A percentile compares a stretch with the other conserved stretches of the same genome.
These are phyloP conservation scores for Dicerorhinus sumatrensis DNA, from an alignment of 2,113 vertebrate genomes.

Conservation along the genomic window DNA sequence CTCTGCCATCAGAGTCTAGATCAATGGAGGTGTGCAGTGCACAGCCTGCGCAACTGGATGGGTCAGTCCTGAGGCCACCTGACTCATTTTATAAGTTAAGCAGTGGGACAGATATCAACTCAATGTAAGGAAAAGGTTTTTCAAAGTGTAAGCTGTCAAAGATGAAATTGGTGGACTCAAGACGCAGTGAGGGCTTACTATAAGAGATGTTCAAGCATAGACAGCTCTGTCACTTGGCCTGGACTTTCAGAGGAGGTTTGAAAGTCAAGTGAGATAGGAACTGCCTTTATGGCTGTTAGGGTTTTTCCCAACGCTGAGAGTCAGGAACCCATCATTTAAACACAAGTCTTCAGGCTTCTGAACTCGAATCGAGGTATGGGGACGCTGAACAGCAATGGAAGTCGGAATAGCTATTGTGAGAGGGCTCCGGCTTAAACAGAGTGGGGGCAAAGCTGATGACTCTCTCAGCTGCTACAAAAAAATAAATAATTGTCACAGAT, in stretches of 20 bases:
- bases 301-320: neutral
- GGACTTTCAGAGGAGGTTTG: neutral
- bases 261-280: neutral
- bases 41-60: neutral
- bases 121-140: neutral
- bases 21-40: neutral
- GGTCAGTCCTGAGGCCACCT: neutral
- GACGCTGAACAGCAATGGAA: neutral
- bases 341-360: neutral
- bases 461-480: neutral
- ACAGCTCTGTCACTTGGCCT: neutral
- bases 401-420: neutral
- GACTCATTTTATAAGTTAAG: neutral
- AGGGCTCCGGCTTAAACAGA: neutral
- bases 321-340: neutral
- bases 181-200: neutral
- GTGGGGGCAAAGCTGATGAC: no score
- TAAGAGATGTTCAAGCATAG: neutral
- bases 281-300: neutral
- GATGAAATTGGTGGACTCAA: neutral
- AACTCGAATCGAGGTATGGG: fast-evolving
- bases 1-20: neutral
- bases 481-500: neutral
- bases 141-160: neutral
- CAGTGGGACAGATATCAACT: neutral